A percentile compares a stretch with the other conserved stretches of the same genome.
phyloP scores from a whole-genome alignment of 2,797 vertebrate species.

The Chrysocyon brachyurus region DNA sequence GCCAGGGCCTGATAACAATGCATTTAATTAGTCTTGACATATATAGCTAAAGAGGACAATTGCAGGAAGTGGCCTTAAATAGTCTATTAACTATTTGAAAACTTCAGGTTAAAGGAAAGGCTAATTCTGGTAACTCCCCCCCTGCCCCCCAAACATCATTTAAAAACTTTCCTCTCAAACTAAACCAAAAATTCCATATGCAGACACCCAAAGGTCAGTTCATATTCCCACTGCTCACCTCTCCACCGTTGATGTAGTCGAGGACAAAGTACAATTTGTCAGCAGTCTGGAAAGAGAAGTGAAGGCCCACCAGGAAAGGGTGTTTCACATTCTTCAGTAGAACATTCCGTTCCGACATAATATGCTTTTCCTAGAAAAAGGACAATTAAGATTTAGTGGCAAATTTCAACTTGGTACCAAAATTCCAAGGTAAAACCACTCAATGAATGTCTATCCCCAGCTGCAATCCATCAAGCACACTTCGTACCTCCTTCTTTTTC shows the following conservation, averaged over 20 bases:
- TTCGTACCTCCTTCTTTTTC: slow-evolving; percentile 98
- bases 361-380: slow-evolving; percentile 96
- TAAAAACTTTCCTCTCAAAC: slow-evolving; percentile 83
- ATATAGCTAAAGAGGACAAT: slow-evolving; percentile 91
- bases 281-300: slow-evolving; percentile 98
- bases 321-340: slow-evolving; percentile 99
- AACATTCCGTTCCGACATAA: slow-evolving; percentile 99
- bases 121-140: slow-evolving; percentile 87
- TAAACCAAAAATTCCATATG: slow-evolving; percentile 52
- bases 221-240: slow-evolving; percentile 90
- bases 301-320: slow-evolving; percentile 97
- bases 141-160: slow-evolving; percentile 84
- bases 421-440: neutral
- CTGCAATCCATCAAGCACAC: neutral
- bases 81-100: slow-evolving; percentile 86
- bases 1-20: slow-evolving; percentile 86
- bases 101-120: slow-evolving; percentile 82
- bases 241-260: slow-evolving; percentile 99
- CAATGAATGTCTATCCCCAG: neutral
- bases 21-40: slow-evolving; percentile 91
- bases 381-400: slow-evolving; percentile 50
- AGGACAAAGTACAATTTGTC: slow-evolving; percentile 98
- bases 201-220: slow-evolving; percentile 87
- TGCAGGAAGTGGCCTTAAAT: slow-evolving; percentile 91
- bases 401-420: neutral